These are phyloP conservation scores for Sphaerophoria taeniata DNA, from an alignment of 2,888 invertebrate species.

Conservation along the genomic window DNA sequence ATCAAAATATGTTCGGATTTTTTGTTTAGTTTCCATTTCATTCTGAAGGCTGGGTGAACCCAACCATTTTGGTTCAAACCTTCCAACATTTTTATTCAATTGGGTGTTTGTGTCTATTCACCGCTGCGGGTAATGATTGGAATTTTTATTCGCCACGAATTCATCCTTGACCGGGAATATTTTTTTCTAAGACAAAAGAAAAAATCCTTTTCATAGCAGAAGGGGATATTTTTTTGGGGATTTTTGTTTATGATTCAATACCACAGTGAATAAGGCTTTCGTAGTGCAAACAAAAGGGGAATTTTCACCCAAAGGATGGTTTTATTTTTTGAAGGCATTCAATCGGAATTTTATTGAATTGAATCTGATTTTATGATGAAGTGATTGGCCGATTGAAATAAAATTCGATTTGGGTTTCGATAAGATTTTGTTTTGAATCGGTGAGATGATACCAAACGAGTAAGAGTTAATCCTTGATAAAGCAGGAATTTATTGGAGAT, in stretches of 20 bases:
- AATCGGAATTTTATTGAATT: neutral
- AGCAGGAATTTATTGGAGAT: no score
- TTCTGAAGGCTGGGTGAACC: no score
- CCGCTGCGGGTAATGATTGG: neutral
- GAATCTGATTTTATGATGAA: neutral
- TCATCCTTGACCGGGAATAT: neutral
- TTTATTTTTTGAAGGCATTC: neutral
- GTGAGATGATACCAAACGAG: no score
- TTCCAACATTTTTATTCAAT: neutral
- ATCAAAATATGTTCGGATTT: conserved; percentile 31
- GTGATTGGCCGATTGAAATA: neutral
- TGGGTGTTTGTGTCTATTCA: neutral
- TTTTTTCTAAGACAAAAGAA: neutral
- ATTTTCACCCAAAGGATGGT: neutral
- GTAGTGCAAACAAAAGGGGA: neutral
- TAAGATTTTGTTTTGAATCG: neutral
- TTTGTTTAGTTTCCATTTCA: neutral
- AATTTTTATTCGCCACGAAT: neutral
- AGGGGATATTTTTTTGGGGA: neutral
- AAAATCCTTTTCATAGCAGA: neutral
- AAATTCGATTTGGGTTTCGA: neutral
- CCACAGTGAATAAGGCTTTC: neutral
- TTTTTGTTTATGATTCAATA: neutral
- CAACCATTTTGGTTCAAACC: neutral
- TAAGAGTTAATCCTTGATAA: no score